Evolutionary conservation across 1,140 invertebrate genomes (phyloP).

Genomic region (Phymorhynchus buccinoides): DNA sequence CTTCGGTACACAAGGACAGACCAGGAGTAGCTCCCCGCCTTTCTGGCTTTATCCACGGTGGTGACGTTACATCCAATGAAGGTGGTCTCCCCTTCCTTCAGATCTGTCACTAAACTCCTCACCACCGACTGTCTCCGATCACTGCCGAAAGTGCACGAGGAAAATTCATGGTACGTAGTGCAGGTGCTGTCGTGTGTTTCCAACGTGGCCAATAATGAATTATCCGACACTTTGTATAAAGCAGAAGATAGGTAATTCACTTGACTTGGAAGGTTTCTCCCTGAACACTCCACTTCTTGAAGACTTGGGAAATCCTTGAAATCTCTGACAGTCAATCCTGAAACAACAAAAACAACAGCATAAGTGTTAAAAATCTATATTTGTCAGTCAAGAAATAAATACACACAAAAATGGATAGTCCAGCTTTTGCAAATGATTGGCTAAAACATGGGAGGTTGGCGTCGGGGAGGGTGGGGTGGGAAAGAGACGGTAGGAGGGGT

Average conservation of each 20-base stretch:
- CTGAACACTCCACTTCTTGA: slow-evolving; percentile 29
- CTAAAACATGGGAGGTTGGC: too few relatives aligned
- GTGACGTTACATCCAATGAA: slow-evolving; percentile 14
- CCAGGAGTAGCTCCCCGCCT: not conserved
- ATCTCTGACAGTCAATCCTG: slow-evolving; percentile 15
- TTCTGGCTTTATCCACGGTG: not conserved
- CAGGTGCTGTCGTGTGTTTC: not conserved
- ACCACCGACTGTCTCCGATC: not conserved
- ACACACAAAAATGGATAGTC: too few relatives aligned
- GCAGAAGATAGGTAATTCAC: not conserved
- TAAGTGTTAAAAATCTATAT: not conserved
- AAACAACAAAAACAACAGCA: not conserved
- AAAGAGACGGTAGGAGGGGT: too few relatives aligned
- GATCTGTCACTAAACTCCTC: slow-evolving; percentile 19
- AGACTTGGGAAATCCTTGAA: not conserved
- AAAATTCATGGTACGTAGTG: slow-evolving; percentile 17
- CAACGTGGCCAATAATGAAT: not conserved
- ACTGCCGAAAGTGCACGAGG: slow-evolving; percentile 18
- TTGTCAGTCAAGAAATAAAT: too few relatives aligned
- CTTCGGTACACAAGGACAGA: not conserved
- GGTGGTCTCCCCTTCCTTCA: slow-evolving; percentile 21
- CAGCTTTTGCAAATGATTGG: too few relatives aligned
- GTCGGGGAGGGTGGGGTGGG: too few relatives aligned
- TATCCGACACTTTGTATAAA: not conserved
- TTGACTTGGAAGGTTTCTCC: not conserved